Evolutionary conservation across 2,113 vertebrate genomes (phyloP).

Genomic region (Pseudorasbora parva): DNA sequence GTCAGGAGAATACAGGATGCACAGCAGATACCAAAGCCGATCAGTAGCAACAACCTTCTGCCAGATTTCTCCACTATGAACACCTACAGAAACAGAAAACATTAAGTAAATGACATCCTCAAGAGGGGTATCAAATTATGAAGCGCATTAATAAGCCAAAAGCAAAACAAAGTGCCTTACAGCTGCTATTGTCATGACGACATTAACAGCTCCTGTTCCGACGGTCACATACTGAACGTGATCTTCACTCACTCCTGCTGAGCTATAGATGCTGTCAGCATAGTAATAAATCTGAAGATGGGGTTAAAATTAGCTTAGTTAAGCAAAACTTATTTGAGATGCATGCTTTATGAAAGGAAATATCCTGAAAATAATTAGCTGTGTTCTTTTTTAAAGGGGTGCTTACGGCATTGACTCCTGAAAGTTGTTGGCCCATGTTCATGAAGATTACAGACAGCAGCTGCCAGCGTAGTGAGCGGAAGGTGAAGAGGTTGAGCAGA

Average conservation of each 20-base stretch:
- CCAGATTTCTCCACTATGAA: slow-evolving; percentile 89
- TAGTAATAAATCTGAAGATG: slow-evolving; percentile 91
- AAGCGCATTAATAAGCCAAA: background rate
- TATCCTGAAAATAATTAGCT: background rate
- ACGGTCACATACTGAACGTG: slow-evolving; percentile 87
- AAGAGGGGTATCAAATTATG: background rate
- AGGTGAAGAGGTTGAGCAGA: slow-evolving; percentile 78
- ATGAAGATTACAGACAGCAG: slow-evolving; percentile 83
- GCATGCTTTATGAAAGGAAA: background rate
- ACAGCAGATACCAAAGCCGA: slow-evolving; percentile 86
- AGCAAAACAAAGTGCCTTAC: slow-evolving; percentile 69
- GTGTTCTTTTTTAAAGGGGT: background rate
- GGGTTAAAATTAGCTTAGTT: slow-evolving; percentile 9
- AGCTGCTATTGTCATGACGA: slow-evolving; percentile 84
- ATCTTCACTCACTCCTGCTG: slow-evolving; percentile 75
- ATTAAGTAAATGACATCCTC: background rate
- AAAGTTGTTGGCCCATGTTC: slow-evolving; percentile 93
- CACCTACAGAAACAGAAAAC: slow-evolving; percentile 75
- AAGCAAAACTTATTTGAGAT: background rate
- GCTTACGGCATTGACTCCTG: slow-evolving; percentile 86
- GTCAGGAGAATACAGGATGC: slow-evolving; percentile 81
- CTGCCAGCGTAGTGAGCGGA: slow-evolving; percentile 87
- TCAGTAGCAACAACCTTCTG: slow-evolving; percentile 81
- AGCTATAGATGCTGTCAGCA: slow-evolving; percentile 84
- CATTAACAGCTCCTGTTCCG: slow-evolving; percentile 87